Base-by-base conservation (phyloP, 2,797 vertebrate species). In the Pelodytes ibericus region DNA sequence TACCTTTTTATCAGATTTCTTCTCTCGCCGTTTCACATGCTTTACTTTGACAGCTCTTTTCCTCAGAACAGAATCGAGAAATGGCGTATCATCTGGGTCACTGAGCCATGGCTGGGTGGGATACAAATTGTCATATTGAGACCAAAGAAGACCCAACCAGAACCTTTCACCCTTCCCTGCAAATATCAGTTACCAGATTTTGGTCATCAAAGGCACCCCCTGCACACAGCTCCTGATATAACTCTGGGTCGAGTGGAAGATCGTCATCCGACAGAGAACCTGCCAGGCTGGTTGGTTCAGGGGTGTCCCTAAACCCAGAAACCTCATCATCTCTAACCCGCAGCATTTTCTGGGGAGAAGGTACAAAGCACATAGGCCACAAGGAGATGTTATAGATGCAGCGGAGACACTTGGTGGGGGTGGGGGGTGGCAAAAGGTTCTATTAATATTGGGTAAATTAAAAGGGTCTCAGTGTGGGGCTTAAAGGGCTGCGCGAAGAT, bases 41-140 rank as follows among this genome's bases (percentile, higher is more conserved):
- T 98, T 98, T 72, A 98, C 95, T 83, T 98, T 98, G 9, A 98
- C 93, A 0, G 96, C 96, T 77, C 96, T 94, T 75, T 98, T 98
- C 49, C 96, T 90, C 81, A 95, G 87, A 0, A 92, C 90, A 0
- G 95, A 94, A 78, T 95, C 95, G 65, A 96, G 93, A 77, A 91
- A 88, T 0, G 86, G 92, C n/a, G 93, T 93, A 1, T 97, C 95
- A 0, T 97, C 95, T 0, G 96, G 89, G 49, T 97, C 95, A 2
- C 90, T 97, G 62, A 88, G 92, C 95, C 96, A 98, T 0, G 87
- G 88, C 96, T 98, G 81, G 3, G 67, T n/a, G 44, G 13, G 61
- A 59, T 4, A 41, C 58, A 33, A 47, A 24, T 24, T 22, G 63
- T 63, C 16, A 20, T 15, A 18, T 8, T 57, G 63, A 20, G 13